Conservation (phyloP, 2,113 vertebrate species). For the Forbesichthys papilliferus region DNA sequence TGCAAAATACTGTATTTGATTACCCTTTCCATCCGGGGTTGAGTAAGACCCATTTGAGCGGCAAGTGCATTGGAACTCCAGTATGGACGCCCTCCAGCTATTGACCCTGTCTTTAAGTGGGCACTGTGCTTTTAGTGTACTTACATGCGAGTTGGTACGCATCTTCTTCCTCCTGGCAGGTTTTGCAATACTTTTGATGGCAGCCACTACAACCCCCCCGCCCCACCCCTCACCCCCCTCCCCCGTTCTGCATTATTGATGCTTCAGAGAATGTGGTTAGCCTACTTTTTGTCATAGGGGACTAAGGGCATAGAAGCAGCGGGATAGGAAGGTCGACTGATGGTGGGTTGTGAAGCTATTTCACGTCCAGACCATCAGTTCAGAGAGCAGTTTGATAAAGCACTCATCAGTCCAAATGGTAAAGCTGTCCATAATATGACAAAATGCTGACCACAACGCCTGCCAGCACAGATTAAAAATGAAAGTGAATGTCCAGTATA, state of each 20-base stretch:
- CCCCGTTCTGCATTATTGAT: conserved; percentile 74
- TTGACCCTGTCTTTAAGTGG: conserved; percentile 75
- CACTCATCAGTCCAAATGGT: neutral
- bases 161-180: conserved; percentile 71
- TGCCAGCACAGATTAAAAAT: neutral
- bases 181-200: conserved; percentile 75
- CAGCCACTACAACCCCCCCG: conserved; percentile 46
- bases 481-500: neutral
- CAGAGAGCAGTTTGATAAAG: neutral
- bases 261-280: conserved; percentile 64
- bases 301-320: conserved; percentile 32
- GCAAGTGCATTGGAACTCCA: conserved; percentile 62
- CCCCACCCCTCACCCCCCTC: conserved; percentile 40
- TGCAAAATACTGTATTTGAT: conserved; percentile 70
- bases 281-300: conserved; percentile 61
- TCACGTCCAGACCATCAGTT: conserved; percentile 3
- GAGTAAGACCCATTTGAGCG: conserved; percentile 76
- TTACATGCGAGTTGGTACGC: conserved; percentile 63
- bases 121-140: conserved; percentile 73
- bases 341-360: conserved; percentile 3
- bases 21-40: conserved; percentile 56
- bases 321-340: conserved; percentile 10
- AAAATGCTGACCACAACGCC: neutral
- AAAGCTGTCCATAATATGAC: neutral
- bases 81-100: conserved; percentile 78